These are phyloP conservation scores for Halichoeres trimaculatus DNA, from an alignment of 2,113 vertebrate species.

Conservation along the genomic window DNA sequence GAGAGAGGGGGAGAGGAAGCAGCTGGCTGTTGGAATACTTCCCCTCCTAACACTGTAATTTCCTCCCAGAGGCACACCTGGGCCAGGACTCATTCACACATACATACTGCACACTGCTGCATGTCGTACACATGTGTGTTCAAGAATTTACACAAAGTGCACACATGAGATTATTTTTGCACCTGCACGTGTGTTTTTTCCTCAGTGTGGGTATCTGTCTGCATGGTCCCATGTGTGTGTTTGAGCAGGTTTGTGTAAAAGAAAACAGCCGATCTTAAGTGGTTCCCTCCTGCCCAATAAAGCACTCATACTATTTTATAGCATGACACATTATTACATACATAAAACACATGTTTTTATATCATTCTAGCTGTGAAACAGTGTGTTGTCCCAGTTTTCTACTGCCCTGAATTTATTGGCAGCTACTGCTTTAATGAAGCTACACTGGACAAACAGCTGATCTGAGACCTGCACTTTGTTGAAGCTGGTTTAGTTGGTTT, in stretches of 20 bases:
- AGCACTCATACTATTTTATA: constrained; percentile 39
- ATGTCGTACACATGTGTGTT: constrained; percentile 1
- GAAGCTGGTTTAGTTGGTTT: not conserved
- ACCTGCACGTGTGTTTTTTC: constrained; percentile 14
- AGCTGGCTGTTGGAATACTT: constrained; percentile 77
- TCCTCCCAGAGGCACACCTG: constrained; percentile 75
- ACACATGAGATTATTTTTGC: constrained; percentile 11
- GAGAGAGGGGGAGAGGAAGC: constrained; percentile 67
- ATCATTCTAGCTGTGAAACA: constrained; percentile 16
- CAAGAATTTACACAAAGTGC: not conserved
- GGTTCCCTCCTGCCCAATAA: constrained; percentile 31
- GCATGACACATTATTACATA: constrained; percentile 40
- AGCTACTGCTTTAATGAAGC: not conserved
- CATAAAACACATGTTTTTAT: constrained; percentile 25
- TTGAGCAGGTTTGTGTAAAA: constrained; percentile 29
- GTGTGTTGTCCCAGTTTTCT: constrained; percentile 1
- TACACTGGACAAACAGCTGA: constrained; percentile 2
- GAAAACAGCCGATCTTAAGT: constrained; percentile 20
- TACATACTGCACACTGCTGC: constrained; percentile 24
- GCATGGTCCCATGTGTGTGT: not conserved
- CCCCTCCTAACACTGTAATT: constrained; percentile 72
- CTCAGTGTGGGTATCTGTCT: constrained; percentile 11
- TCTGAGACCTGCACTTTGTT: not conserved
- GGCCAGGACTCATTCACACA: constrained; percentile 52
- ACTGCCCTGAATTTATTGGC: constrained; percentile 4